Evolutionary conservation across 2,113 vertebrate genomes (phyloP), one percentile per base, ranked within the genome.

Genomic region (Apodemus sylvaticus): DNA sequence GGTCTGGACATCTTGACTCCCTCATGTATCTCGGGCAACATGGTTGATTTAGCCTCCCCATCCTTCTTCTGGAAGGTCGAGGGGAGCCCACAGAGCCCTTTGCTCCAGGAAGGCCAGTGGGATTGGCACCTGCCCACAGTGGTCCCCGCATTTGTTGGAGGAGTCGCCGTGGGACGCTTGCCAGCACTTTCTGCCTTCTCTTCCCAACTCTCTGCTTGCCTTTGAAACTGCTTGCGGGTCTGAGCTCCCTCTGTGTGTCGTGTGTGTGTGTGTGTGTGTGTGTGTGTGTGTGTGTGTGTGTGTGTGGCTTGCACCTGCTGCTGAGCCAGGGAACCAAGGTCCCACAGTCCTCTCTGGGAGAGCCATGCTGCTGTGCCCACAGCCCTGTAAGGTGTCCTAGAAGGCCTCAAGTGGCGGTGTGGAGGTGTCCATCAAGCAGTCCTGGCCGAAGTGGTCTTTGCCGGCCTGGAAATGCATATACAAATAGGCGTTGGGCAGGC

Each of bases 371-470:
- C 62, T 31, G 39, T n/a, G 20, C 64, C 62, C 12, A 26, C 51
- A 39, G n/a, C 58, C 71, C 9, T 0, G 11, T n/a, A 1, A 79
- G n/a, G 91, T 92, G 93, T 93, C 86, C 77, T 91, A 92, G 94
- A 95, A 95, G 96, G 45, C 89, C 81, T 95, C 93, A 36, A 96
- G 88, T 93, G 92, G 83, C 96, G 73, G 60, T 87, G 96, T 96
- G 98, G 96, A 95, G 97, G 98, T 89, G 95, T 92, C 95, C 64
- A 96, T 98, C 98, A 53, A 60, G 19, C 78, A 78, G 94, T 90
- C 95, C 96, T 95, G 66, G 2, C 76, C 48, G 73, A 73, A 95
- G 96, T 58, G 7, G 79, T n/a, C 96, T 45, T 97, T 96, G 96
- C 96, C 16, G 96, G 95, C 94, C 92, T 87, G 76, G 74, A 96